A percentile compares a stretch with the other conserved stretches of the same genome.
Conservation (phyloP, 2,113 vertebrate genomes). For the Cyanocitta stelleri region DNA sequence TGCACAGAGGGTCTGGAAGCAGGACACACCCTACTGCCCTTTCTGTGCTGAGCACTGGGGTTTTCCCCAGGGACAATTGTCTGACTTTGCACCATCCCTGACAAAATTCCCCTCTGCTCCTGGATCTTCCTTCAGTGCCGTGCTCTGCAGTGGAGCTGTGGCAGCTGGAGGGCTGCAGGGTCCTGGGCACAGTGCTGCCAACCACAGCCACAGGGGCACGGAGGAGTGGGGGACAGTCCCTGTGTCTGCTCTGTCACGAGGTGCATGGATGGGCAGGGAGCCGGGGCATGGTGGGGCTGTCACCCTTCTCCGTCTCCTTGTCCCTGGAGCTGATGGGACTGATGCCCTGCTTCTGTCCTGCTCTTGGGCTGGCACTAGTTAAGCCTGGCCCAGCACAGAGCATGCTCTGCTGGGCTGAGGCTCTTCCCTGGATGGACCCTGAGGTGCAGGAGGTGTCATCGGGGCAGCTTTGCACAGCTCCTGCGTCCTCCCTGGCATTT, state of each 20-base stretch:
- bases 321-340: neutral
- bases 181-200: neutral
- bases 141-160: neutral
- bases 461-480: neutral
- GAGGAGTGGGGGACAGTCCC: neutral
- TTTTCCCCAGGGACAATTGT: neutral
- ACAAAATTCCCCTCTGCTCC: neutral
- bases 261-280: neutral
- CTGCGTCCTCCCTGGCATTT: neutral
- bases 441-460: neutral
- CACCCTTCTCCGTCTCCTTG: neutral
- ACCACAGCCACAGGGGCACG: fast-evolving
- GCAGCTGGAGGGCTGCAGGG: neutral
- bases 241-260: neutral
- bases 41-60: neutral
- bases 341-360: neutral
- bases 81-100: neutral
- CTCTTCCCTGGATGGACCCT: neutral
- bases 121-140: neutral
- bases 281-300: neutral
- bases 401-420: neutral
- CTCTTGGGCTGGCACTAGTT: neutral
- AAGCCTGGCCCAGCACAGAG: neutral
- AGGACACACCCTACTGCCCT: neutral
- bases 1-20: neutral